phyloP scores from a whole-genome alignment of 2,797 vertebrate genomes.

The Gymnothorax javanicus region DNA sequence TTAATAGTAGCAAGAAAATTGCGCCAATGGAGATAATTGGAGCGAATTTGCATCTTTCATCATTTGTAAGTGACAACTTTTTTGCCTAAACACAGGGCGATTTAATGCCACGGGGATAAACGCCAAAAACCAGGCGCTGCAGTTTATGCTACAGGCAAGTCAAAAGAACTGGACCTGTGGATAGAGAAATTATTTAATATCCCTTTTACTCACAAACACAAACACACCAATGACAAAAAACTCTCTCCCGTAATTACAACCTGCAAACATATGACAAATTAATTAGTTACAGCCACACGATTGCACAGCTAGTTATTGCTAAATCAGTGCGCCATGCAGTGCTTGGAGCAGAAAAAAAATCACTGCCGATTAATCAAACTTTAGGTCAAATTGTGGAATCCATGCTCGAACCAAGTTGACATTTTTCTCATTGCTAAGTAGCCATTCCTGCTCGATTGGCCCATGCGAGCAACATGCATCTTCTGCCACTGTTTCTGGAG shows the following conservation, averaged over 20 bases:
- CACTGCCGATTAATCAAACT: background rate
- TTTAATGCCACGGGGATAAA: background rate
- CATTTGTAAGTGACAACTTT: slow-evolving; percentile 40
- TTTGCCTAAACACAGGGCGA: slow-evolving; percentile 33
- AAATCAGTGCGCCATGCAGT: background rate
- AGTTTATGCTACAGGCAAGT: background rate
- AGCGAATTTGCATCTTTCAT: slow-evolving; percentile 47
- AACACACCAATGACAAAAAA: background rate
- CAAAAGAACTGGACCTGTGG: background rate
- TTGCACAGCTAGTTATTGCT: background rate
- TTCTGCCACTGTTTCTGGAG: background rate
- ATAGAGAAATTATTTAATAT: background rate
- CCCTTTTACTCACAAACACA: background rate
- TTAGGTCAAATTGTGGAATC: background rate
- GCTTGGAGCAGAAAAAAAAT: background rate
- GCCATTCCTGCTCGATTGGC: background rate
- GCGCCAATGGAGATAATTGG: slow-evolving; percentile 50
- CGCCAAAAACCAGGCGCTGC: background rate
- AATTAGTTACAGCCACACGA: background rate
- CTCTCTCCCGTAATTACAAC: background rate
- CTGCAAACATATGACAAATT: background rate
- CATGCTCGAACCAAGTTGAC: background rate
- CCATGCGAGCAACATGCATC: background rate
- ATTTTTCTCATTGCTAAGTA: background rate
- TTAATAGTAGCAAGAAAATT: slow-evolving; percentile 51